Conservation (phyloP, 2,888 invertebrate species). For the Chesias legatella region DNA sequence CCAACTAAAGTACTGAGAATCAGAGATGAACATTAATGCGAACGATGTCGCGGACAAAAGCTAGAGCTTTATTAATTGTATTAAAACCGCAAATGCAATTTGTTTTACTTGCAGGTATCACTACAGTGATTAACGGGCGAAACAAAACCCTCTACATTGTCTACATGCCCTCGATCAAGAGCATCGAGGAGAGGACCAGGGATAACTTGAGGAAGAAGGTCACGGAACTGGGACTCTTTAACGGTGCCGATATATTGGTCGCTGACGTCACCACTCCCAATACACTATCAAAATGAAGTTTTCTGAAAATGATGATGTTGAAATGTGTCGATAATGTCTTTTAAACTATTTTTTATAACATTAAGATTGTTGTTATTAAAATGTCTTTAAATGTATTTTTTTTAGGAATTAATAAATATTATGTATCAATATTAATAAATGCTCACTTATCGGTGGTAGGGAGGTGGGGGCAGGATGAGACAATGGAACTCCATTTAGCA, state of each 20-base stretch:
- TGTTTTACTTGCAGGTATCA: conserved; percentile 80
- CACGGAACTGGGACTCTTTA: conserved; percentile 89
- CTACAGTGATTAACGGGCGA: conserved; percentile 89
- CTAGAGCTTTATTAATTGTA: no score
- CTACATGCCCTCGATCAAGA: conserved; percentile 95
- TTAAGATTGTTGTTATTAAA: no score
- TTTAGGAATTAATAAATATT: no score
- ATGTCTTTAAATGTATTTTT: no score
- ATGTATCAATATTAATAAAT: no score
- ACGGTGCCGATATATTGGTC: conserved; percentile 93
- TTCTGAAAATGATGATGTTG: conserved; percentile 74
- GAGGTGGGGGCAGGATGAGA: no score
- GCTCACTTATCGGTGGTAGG: no score
- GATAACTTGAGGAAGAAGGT: conserved; percentile 93
- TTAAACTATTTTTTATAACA: not conserved
- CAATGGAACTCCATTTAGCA: no score
- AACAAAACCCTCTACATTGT: conserved; percentile 96
- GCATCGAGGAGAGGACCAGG: conserved; percentile 93
- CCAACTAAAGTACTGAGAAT: no score
- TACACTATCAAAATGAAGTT: conserved; percentile 89
- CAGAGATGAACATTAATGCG: no score
- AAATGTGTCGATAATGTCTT: conserved; percentile 45
- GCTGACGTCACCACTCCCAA: conserved; percentile 95
- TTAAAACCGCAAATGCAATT: no score
- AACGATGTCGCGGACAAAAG: no score